These are phyloP conservation scores for Pantala flavescens DNA, from an alignment of 1,140 invertebrate species.

Conservation along the genomic window DNA sequence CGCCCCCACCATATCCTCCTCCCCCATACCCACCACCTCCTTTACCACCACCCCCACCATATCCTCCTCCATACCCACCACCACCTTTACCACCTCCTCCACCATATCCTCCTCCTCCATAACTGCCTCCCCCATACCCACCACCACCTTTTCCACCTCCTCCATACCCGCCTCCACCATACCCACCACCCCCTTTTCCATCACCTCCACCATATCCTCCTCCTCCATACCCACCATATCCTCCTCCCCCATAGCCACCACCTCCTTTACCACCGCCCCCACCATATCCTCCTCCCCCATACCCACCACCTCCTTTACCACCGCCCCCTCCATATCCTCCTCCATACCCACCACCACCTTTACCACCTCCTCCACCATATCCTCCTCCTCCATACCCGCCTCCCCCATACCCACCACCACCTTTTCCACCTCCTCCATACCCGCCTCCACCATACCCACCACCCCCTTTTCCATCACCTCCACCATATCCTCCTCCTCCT, in stretches of 20 bases:
- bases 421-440: not conserved
- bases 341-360: not conserved
- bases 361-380: not conserved
- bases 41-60: too few species aligned
- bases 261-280: too few species aligned
- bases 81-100: not conserved
- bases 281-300: not conserved
- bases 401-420: not conserved
- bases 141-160: too few species aligned
- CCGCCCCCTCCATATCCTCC: not conserved
- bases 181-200: too few species aligned
- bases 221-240: too few species aligned
- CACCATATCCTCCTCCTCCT: not conserved
- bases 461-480: not conserved
- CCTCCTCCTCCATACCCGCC: not conserved
- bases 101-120: not conserved
- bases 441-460: not conserved
- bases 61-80: not conserved
- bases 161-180: too few species aligned
- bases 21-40: too few species aligned
- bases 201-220: too few species aligned
- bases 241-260: too few species aligned
- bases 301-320: not conserved
- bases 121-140: not conserved
- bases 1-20: too few species aligned